Evolutionary conservation across 2,113 vertebrate species (phyloP), one percentile per base, ranked within the genome.

Genomic region (Casuarius casuarius): DNA sequence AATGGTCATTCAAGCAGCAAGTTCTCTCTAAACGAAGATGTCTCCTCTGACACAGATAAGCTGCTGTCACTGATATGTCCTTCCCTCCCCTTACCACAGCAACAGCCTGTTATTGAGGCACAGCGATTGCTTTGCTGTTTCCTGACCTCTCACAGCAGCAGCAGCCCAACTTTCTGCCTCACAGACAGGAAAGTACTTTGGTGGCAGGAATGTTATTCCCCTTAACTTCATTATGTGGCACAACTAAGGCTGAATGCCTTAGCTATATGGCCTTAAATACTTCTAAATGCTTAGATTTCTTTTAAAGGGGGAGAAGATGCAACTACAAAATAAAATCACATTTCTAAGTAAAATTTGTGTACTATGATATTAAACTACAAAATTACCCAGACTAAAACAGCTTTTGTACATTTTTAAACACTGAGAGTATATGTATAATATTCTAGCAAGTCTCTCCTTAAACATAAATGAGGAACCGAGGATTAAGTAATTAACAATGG

Each of bases 221-320:
- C 35, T 63, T 29, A 2, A 65, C 23, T 77, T 49, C 75, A 66
- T 17, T 14, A 65, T 15, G 22, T 56, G 73, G 48, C 38, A 85
- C 28, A 72, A 12, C 16, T 0, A 2, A 66, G 35, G 33, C 40
- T 25, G 33, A 76, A 10, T 4, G 14, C 9, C 71, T 78, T 16
- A 35, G 51, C 65, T 29, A 10, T 21, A 7, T 2, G 26, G 22
- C 52, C 89, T 58, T 73, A 23, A 63, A 58, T 28, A 54, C 21
- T 56, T 35, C 66, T 17, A 68, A 29, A 81, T 0, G 0, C 13
- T 73, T 26, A 48, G 4, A 10, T 8, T 31, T 10, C 11, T 65
- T 48, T 68, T 72, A 0, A 74, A 70, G 14, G 20, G 22, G 19
- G 17, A 40, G 48, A 77, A 85, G 11, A 78, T 15, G 12, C 12